Evolutionary conservation across 2,888 invertebrate species (phyloP), one percentile per base, ranked within the genome.

Genomic region (Machimus rusticus): DNA sequence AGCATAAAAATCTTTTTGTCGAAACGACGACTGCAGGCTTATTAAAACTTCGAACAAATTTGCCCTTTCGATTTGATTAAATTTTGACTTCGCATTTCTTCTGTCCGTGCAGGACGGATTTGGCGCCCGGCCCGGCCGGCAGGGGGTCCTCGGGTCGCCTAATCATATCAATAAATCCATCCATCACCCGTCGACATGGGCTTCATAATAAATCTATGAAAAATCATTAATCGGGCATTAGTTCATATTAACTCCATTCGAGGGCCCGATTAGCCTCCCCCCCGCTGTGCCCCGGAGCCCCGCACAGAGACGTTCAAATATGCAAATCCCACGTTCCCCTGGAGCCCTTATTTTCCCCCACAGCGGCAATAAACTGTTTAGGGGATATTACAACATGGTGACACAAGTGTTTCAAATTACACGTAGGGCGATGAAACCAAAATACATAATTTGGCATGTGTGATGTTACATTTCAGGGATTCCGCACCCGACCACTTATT

Each of bases 361-460:
- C 37, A 84, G 74, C 34, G 86, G 81, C 81, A 87, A 86, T 87
- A 87, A 86, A 87, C 86, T 81, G 86, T 81, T 87, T 86, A 81
- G 55, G 86, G 66, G 74, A 84, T 84, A 84, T 84, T 84, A 84
- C 84, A 84, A 84, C 84, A 90, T 90, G 89, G 89, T 91, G 91
- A 89, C 91, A 91, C 92, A 92, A 92, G 92, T 91, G 92, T 90
- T 91, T 91, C 90, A 89, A 92, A 92, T 92, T 92, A 91, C 91
- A 91, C 90, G 89, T 89, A 89, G 89, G 31, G 76, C 37, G 37
- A 82, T 87, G 87, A 87, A 87, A 85, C 87, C 85, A 85, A 87
- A 87, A 84, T 87, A 87, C 84, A 84, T 87, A 87, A 82, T 77
- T 84, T 77, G 82, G 84, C 87, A 84, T 84, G 76, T 87, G 87